These are phyloP conservation scores for Tenebrio molitor DNA, from an alignment of 1,140 invertebrate genomes.

Conservation along the genomic window DNA sequence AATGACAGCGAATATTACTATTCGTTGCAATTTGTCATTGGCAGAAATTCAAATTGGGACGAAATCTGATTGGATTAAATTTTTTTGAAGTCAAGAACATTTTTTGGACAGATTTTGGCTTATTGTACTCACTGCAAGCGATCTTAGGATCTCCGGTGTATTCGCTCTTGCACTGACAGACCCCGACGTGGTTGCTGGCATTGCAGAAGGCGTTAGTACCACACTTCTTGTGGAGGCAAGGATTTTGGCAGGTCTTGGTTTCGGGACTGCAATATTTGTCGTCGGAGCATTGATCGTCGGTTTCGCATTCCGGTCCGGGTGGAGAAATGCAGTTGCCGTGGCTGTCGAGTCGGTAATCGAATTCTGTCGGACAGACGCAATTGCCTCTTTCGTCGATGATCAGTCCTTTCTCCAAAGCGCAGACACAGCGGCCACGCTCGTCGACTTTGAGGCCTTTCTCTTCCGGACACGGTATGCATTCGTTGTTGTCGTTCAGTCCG, in stretches of 20 bases:
- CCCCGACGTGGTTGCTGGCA: conserved; percentile 81
- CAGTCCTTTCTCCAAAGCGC: conserved; percentile 81
- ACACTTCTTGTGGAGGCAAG: conserved; percentile 79
- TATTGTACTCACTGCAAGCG: conserved; percentile 76
- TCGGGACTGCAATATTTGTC: conserved; percentile 79
- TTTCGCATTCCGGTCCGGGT: conserved; percentile 75
- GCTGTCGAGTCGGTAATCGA: conserved; percentile 77
- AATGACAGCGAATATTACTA: too few species aligned
- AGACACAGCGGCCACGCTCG: conserved; percentile 83
- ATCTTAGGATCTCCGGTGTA: conserved; percentile 79
- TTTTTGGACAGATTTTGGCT: too few species aligned
- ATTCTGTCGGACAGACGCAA: conserved; percentile 81
- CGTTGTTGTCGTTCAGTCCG: conserved; percentile 81
- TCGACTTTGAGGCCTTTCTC: conserved; percentile 82
- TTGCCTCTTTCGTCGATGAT: conserved; percentile 81
- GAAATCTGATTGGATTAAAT: too few species aligned
- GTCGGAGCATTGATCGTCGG: conserved; percentile 83
- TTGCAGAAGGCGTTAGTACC: conserved; percentile 85
- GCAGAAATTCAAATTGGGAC: too few species aligned
- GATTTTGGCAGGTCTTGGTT: conserved; percentile 80
- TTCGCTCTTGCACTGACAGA: conserved; percentile 82
- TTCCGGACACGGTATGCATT: conserved; percentile 80
- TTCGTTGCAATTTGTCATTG: too few species aligned
- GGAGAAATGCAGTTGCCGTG: conserved; percentile 76
- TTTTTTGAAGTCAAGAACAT: too few species aligned